A percentile compares a stretch with the other conserved stretches of the same genome.
These are phyloP conservation scores for Phainopepla nitens DNA, from an alignment of 2,113 vertebrate species.

Conservation along the genomic window DNA sequence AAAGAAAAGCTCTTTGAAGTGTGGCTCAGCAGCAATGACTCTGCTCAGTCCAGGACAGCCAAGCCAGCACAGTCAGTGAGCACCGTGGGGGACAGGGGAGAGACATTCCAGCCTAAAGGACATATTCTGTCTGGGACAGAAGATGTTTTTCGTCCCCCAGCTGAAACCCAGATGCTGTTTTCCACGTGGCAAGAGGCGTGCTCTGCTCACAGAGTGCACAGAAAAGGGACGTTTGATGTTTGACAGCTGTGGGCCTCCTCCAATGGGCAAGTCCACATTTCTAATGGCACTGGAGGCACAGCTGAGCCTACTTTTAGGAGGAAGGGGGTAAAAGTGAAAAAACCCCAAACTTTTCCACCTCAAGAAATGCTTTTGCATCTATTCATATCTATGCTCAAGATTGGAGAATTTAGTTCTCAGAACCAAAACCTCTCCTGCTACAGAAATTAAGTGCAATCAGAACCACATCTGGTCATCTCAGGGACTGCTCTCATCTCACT, in stretches of 20 bases:
- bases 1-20: not conserved
- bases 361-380: not conserved
- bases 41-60: not conserved
- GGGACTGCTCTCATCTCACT: not conserved
- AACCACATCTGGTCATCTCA: not conserved
- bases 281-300: not conserved
- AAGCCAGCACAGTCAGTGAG: not conserved
- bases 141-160: not conserved
- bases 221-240: accelerated
- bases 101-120: not conserved
- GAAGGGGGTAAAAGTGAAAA: not conserved
- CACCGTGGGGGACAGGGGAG: accelerated
- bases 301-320: not conserved
- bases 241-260: not conserved
- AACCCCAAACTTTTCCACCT: not conserved
- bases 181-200: not conserved
- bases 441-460: not conserved
- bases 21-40: not conserved
- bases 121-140: not conserved
- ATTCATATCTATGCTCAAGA: not conserved
- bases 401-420: not conserved
- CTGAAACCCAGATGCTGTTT: not conserved
- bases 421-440: not conserved
- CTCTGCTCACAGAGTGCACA: not conserved
- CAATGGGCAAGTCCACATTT: accelerated